These are phyloP conservation scores for Lasioglossum marginatum DNA, from an alignment of 2,888 invertebrate genomes.

Conservation along the genomic window DNA sequence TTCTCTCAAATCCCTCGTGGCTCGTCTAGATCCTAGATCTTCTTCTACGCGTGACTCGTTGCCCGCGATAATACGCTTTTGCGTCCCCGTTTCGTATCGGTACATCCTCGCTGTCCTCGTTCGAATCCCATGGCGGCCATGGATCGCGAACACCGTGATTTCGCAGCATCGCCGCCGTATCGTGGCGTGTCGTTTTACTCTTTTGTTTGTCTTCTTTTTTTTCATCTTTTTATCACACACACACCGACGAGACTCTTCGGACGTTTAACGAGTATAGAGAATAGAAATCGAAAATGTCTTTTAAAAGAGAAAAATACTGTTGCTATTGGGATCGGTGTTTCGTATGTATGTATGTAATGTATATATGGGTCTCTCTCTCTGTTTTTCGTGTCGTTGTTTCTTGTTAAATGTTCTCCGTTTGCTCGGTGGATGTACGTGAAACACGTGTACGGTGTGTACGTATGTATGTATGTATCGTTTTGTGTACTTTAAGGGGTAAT, in stretches of 20 bases:
- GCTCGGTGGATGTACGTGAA: background rate
- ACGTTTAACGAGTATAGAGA: conserved; percentile 75
- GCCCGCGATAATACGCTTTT: conserved; percentile 51
- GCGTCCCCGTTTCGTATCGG: conserved; percentile 47
- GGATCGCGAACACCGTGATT: conserved; percentile 31
- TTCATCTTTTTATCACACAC: conserved; percentile 29
- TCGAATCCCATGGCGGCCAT: conserved; percentile 32
- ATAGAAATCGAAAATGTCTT: conserved; percentile 76
- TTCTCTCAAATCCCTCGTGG: conserved; percentile 26
- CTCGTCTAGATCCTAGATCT: background rate
- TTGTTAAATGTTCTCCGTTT: background rate
- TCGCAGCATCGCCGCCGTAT: conserved; percentile 23
- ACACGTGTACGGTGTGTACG: conserved; percentile 12
- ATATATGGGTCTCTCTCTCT: background rate
- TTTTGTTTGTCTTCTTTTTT: background rate
- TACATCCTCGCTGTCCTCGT: conserved; percentile 33
- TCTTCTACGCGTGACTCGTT: conserved; percentile 6
- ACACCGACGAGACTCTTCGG: conserved; percentile 68
- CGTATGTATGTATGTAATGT: conserved; percentile 34
- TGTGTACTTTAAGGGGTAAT: conserved; percentile 79
- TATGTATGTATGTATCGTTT: conserved; percentile 54
- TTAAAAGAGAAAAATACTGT: conserved; percentile 80
- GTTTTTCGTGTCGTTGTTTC: background rate
- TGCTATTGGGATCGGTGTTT: conserved; percentile 71
- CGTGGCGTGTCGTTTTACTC: conserved; percentile 21